A percentile compares a stretch with the other conserved stretches of the same genome.
phyloP scores from a whole-genome alignment of 2,113 vertebrate genomes.

The Synchiropus splendidus region DNA sequence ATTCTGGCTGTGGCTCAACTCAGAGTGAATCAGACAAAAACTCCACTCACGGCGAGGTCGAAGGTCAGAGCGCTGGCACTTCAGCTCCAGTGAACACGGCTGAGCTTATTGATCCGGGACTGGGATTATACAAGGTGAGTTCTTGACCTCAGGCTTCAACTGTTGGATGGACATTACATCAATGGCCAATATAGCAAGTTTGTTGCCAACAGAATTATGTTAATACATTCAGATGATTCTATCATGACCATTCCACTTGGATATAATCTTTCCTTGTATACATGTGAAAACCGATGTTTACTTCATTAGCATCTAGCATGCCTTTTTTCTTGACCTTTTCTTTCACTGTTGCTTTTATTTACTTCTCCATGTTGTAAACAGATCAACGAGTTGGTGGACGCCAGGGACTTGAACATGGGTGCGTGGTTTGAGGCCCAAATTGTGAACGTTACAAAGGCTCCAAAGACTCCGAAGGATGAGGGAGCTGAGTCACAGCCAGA shows the following conservation, averaged over 20 bases:
- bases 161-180: too few relatives aligned
- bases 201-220: too few relatives aligned
- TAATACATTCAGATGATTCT: too few relatives aligned
- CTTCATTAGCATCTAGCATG: too few relatives aligned
- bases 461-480: slow-evolving; percentile 25
- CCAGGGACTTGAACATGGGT: slow-evolving; percentile 86
- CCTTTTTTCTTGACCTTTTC: neutral
- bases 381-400: slow-evolving; percentile 88
- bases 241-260: too few relatives aligned
- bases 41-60: slow-evolving; percentile 78
- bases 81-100: slow-evolving; percentile 38
- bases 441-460: slow-evolving; percentile 71
- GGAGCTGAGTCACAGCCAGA: slow-evolving; percentile 10
- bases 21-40: slow-evolving; percentile 90
- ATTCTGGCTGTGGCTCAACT: slow-evolving; percentile 86
- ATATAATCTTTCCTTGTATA: too few relatives aligned
- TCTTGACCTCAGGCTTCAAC: neutral
- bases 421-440: slow-evolving; percentile 95
- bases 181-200: too few relatives aligned
- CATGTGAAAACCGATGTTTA: too few relatives aligned
- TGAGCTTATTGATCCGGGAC: slow-evolving; percentile 59
- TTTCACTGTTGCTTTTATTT: neutral
- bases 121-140: slow-evolving; percentile 81
- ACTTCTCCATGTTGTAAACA: too few relatives aligned
- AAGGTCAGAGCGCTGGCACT: slow-evolving; percentile 67